Conservation (phyloP, 2,113 vertebrate genomes). For the Macaca mulatta region DNA sequence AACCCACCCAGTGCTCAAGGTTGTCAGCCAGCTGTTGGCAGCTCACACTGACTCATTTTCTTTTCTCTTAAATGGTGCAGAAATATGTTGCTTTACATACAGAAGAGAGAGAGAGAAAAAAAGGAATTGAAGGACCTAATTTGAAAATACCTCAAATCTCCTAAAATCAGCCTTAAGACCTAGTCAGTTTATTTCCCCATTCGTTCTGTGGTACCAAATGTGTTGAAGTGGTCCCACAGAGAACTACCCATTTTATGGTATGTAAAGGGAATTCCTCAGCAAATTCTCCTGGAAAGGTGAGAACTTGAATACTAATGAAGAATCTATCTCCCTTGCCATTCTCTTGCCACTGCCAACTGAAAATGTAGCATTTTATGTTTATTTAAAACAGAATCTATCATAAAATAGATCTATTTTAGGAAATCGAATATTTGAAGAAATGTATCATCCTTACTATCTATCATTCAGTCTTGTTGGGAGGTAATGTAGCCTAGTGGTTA, state of each 20-base stretch:
- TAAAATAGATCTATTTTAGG: neutral
- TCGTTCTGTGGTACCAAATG: neutral
- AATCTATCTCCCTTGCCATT: neutral
- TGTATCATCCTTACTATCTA: neutral
- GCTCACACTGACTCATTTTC: slow-evolving; percentile 53
- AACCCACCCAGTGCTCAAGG: slow-evolving; percentile 32
- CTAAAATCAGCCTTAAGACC: neutral
- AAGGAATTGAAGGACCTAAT: neutral
- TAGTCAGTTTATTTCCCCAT: neutral
- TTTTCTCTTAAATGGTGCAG: slow-evolving; percentile 58
- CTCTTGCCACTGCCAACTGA: neutral
- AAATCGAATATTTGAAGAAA: neutral
- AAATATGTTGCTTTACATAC: slow-evolving; percentile 51
- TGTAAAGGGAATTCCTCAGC: neutral
- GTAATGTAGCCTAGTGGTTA: neutral
- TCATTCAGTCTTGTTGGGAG: neutral
- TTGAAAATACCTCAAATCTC: slow-evolving; percentile 8
- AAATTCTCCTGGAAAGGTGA: neutral
- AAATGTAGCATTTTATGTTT: neutral
- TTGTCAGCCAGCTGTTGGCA: slow-evolving; percentile 76
- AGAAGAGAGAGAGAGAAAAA: neutral
- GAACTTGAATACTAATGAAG: neutral
- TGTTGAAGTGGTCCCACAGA: neutral
- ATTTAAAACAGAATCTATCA: slow-evolving; percentile 8
- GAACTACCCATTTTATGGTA: neutral